Conservation (phyloP, 2,888 invertebrate species). For the Tenodera sinensis region DNA sequence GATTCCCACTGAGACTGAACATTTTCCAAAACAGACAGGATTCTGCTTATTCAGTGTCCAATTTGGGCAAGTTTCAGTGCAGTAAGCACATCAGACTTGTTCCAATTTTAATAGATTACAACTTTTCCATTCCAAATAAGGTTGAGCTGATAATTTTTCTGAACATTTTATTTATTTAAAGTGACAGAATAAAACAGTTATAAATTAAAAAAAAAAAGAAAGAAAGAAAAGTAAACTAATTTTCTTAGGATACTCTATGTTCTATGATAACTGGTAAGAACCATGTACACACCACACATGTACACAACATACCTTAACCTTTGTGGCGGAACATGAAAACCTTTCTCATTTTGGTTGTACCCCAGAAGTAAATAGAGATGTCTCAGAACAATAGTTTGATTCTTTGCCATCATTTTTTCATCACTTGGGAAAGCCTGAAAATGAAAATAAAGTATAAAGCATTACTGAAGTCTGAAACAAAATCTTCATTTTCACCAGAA, state of each 20-base stretch:
- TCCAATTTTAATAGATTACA: too few species aligned
- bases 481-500: neutral
- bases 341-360: conserved; percentile 86
- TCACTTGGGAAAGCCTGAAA: conserved; percentile 76
- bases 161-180: neutral
- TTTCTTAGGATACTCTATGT: neutral
- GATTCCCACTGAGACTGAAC: too few species aligned
- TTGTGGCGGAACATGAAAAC: conserved; percentile 86
- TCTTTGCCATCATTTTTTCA: conserved; percentile 73
- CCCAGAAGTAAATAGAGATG: conserved; percentile 91
- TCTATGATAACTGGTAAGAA: neutral
- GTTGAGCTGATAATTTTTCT: neutral
- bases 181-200: neutral
- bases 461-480: neutral
- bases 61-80: too few species aligned
- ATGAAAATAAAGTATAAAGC: conserved; percentile 8
- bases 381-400: conserved; percentile 81
- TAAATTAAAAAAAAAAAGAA: neutral
- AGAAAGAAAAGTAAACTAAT: too few species aligned
- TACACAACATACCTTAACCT: conserved; percentile 62
- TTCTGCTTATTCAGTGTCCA: too few species aligned
- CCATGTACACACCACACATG: neutral
- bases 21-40: too few species aligned
- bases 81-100: too few species aligned
- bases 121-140: too few species aligned